Percentiles rank a stretch among this genome's conserved stretches.
Evolutionary conservation across 2,113 vertebrate genomes (phyloP).

Genomic region (Hiodon tergisus): DNA sequence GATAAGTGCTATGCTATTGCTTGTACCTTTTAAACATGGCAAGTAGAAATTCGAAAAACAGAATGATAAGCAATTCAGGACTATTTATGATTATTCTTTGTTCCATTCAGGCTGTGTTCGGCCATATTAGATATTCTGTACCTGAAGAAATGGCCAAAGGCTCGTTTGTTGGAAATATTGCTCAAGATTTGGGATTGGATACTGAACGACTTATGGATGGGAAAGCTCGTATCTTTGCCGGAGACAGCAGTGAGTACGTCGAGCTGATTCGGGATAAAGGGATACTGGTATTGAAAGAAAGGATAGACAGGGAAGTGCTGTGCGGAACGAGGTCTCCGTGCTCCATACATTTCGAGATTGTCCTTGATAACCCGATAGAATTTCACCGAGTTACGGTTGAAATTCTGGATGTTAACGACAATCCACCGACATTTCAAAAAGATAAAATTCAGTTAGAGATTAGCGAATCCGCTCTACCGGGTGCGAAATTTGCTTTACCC

Average conservation of each 20-base stretch:
- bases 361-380: slow-evolving; percentile 62
- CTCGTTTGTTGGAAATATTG: slow-evolving; percentile 63
- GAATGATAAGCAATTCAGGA: slow-evolving; percentile 49
- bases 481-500: slow-evolving; percentile 58
- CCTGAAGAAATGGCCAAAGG: slow-evolving; percentile 60
- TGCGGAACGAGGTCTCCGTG: slow-evolving; percentile 58
- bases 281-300: slow-evolving; percentile 55
- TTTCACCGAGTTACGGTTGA: slow-evolving; percentile 57
- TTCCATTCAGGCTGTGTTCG: slow-evolving; percentile 15
- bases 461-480: slow-evolving; percentile 46
- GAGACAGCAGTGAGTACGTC: slow-evolving; percentile 54
- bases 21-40: too few relatives aligned
- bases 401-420: slow-evolving; percentile 66
- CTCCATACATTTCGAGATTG: slow-evolving; percentile 61
- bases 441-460: slow-evolving; percentile 55
- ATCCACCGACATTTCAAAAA: slow-evolving; percentile 57
- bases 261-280: slow-evolving; percentile 46
- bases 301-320: slow-evolving; percentile 66
- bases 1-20: too few relatives aligned
- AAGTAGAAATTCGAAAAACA: slow-evolving; percentile 13
- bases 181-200: slow-evolving; percentile 58
- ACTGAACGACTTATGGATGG: slow-evolving; percentile 49
- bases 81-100: slow-evolving; percentile 28
- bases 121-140: slow-evolving; percentile 54
- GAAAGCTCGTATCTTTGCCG: slow-evolving; percentile 53